Base-by-base conservation (phyloP, 2,113 vertebrate genomes). In the Ptilorrhoa leucosticta region DNA sequence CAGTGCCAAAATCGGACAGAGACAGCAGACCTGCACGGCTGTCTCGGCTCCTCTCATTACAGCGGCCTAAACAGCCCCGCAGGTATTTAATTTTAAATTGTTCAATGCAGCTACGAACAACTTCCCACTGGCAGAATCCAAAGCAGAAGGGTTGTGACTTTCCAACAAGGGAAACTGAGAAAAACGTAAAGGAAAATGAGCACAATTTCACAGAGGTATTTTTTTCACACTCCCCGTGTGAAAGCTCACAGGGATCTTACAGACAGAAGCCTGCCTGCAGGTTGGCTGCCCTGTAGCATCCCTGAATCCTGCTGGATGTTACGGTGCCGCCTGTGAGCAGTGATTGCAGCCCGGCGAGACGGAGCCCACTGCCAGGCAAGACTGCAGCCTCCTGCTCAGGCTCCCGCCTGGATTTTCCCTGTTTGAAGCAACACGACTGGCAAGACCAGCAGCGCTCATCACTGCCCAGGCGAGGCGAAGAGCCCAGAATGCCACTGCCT, bases 391-490 rank as follows among this genome's bases (percentile, higher is more conserved):
- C 73, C 50, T 0, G 4, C 11, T 45, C 7, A 9, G n/a, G 61
- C 24, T 72, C 48, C 75, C 0, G 6, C 65, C 78, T 28, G 60
- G 21, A 10, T 86, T 47, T 39, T 50, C 66, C 54, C 54, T 5
- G 0, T 33, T 14, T 4, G 35, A 68, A 84, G 45, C 11, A 60
- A 65, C 19, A 7, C 1, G 1, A 37, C 22, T 3, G 8, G 70
- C 75, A 47, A 45, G 26, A 35, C 23, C 4, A 92, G 69, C 70
- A 44, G 39, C 5, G 4, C 73, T 57, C 28, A 1, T 33, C 0
- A 1, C 28, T 6, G 39, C 64, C 42, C 11, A 9, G 75, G 71
- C 0, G 0, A 87, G 71, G 48, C 0, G 0, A 39, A 45, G 65
- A 93, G 79, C 35, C 44, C 5, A 0, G 39, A 73, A 69, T 1